Evolutionary conservation across 2,888 invertebrate species (phyloP), one percentile per base, ranked within the genome.

Genomic region (Lymantria dispar): DNA sequence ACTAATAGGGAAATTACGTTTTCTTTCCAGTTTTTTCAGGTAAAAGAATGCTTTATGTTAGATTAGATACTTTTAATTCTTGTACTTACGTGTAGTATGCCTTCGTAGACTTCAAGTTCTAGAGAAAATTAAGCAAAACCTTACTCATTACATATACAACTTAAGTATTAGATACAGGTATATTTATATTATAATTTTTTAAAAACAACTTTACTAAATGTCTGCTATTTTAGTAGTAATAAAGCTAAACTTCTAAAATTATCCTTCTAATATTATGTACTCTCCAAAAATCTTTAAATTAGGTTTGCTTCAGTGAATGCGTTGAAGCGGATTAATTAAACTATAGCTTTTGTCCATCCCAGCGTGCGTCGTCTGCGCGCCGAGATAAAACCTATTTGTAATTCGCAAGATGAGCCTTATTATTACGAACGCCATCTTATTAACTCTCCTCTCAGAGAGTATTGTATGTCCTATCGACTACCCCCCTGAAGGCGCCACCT

Each of bases 371-470:
- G 73, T 58, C 76, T 76, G 76, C 55, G 54, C 55, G 50, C 45
- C 22, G 56, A 74, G 78, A 80, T 78, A 78, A 74, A 72, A 59
- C 58, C 64, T 65, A 58, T 65, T 69, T 66, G 58, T 59, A 54
- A 61, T 57, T 52, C 48, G 58, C 65, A 61, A 71, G 59, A 68
- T 71, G 62, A 68, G 53, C 60, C 57, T 68, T 62, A 70, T 77
- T 73, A 75, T 73, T 64, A 62, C 59, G 61, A 76, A 74, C 70
- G 65, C 59, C 56, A 54, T 65, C 70, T 71, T 68, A 73, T 72
- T 76, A 75, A 68, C 56, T 53, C 39, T 47, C 29, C 46, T 45
- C 53, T 51, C 37, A 7, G 47, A 44, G 44, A 54, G 48, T 56
- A 61, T 62, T 62, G 43, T 54, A 47, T 56, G 46, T 47, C 36